A percentile compares a stretch with the other conserved stretches of the same genome.
These are phyloP conservation scores for Panurus biarmicus DNA, from an alignment of 2,113 vertebrate species.

Conservation along the genomic window DNA sequence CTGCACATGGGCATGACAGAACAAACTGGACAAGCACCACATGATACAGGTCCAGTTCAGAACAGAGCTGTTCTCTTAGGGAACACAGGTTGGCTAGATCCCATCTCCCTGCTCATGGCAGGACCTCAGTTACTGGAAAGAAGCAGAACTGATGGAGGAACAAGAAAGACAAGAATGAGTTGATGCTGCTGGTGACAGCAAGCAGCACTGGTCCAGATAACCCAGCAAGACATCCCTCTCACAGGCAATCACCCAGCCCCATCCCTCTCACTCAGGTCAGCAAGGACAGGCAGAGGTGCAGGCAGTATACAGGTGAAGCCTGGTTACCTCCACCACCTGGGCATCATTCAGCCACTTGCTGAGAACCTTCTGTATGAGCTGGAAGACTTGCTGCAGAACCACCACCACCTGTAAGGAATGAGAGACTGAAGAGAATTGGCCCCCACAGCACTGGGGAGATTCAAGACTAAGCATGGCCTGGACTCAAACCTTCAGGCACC, in stretches of 20 bases:
- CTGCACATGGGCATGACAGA: not conserved
- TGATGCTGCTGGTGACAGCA: not conserved
- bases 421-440: not conserved
- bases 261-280: not conserved
- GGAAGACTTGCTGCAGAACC: slow-evolving; percentile 97
- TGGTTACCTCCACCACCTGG: slow-evolving; percentile 93
- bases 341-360: slow-evolving; percentile 98
- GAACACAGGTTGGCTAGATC: not conserved
- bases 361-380: slow-evolving; percentile 96
- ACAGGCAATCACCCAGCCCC: not conserved
- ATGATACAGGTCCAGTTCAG: not conserved
- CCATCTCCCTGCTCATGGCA: not conserved
- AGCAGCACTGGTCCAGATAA: not conserved
- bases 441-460: fast-evolving
- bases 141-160: not conserved
- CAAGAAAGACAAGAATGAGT: not conserved
- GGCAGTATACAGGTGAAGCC: not conserved
- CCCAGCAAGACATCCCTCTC: not conserved
- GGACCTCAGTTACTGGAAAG: not conserved
- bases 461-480: not conserved
- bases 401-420: slow-evolving; percentile 85
- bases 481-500: not conserved
- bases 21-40: not conserved
- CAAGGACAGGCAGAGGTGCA: not conserved
- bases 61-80: not conserved